Conservation (phyloP, 64 coral and sea anemone genomes). For the Dendrophyllia cribrosa region DNA sequence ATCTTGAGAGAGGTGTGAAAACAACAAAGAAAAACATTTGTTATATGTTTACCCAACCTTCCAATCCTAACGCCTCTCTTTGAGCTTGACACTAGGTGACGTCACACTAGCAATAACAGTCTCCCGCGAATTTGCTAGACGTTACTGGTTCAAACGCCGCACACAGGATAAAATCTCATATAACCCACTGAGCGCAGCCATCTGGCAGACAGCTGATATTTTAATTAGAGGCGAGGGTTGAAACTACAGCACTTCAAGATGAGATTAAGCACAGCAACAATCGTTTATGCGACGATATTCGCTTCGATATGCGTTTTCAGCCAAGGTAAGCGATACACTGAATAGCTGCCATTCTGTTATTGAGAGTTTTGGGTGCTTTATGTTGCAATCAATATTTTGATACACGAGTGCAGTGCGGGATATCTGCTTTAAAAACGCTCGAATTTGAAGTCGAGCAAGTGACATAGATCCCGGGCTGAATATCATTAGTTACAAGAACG, state of each 20-base stretch:
- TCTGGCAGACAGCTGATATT: background rate
- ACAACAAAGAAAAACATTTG: too few relatives aligned
- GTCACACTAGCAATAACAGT: too few relatives aligned
- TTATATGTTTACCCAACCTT: background rate
- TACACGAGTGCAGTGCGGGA: background rate
- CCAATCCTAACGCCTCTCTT: background rate
- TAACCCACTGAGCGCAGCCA: background rate
- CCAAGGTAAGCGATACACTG: background rate
- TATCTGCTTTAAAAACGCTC: too few relatives aligned
- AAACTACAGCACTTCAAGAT: background rate
- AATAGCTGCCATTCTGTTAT: background rate
- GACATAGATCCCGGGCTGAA: background rate
- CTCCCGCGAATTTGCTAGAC: too few relatives aligned
- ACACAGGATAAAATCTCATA: background rate
- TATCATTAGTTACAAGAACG: background rate
- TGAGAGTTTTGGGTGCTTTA: background rate
- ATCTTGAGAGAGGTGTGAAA: too few relatives aligned
- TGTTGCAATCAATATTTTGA: background rate
- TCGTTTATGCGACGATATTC: background rate
- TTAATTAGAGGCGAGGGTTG: background rate
- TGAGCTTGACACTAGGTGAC: background rate
- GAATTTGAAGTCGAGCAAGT: too few relatives aligned
- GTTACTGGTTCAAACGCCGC: too few relatives aligned
- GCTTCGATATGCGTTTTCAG: conserved; percentile 5
- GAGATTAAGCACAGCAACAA: background rate